A percentile compares a stretch with the other conserved stretches of the same genome.
These are phyloP conservation scores for Gortyna flavago DNA, from an alignment of 2,888 invertebrate genomes.

Conservation along the genomic window DNA sequence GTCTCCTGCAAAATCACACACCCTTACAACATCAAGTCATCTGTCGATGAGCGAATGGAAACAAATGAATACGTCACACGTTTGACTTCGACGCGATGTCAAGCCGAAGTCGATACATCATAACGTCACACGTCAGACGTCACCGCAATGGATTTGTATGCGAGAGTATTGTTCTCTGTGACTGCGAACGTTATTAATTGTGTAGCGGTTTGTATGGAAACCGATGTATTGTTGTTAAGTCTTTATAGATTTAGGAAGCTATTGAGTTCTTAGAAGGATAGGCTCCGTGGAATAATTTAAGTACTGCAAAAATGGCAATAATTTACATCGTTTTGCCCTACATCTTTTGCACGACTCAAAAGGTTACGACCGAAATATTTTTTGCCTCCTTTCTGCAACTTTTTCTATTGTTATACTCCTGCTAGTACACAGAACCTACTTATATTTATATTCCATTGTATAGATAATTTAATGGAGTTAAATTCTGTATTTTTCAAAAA, in stretches of 20 bases:
- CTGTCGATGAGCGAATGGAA: slow-evolving; percentile 42
- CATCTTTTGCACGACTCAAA: no score
- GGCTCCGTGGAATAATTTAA: not conserved
- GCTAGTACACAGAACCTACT: no score
- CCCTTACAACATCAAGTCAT: slow-evolving; percentile 35
- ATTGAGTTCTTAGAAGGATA: not conserved
- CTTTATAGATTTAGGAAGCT: not conserved
- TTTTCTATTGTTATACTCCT: no score
- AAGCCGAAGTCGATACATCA: slow-evolving; percentile 56
- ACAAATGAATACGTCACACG: slow-evolving; percentile 60
- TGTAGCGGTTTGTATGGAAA: slow-evolving; percentile 19
- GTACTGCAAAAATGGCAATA: not conserved
- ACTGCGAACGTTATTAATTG: slow-evolving; percentile 50
- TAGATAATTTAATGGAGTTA: no score
- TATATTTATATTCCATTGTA: no score
- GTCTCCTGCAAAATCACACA: not conserved
- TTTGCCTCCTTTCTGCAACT: no score
- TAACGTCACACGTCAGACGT: slow-evolving; percentile 43
- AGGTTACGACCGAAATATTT: no score
- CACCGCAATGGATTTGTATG: slow-evolving; percentile 47
- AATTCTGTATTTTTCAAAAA: no score
- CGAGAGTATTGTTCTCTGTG: slow-evolving; percentile 47
- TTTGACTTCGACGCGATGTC: slow-evolving; percentile 51
- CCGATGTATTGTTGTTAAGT: not conserved
- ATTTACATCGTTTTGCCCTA: not conserved